Evolutionary conservation across 2,113 vertebrate genomes (phyloP).

Genomic region (Athene cunicularia): DNA sequence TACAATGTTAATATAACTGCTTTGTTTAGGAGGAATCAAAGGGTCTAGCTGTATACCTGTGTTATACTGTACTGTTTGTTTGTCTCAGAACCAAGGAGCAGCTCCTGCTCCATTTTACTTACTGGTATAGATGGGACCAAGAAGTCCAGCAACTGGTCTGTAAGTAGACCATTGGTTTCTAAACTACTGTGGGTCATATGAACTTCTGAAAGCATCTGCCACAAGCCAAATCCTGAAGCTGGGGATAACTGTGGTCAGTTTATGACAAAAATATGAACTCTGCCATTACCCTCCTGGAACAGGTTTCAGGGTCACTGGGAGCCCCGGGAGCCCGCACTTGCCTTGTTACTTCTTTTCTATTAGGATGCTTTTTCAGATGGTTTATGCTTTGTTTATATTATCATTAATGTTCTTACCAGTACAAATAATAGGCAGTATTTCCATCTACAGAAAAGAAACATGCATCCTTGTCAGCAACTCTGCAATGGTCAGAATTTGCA

Average conservation of each 20-base stretch:
- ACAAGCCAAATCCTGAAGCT: background rate
- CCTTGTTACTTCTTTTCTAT: background rate
- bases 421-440: background rate
- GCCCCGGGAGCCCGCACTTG: accelerated
- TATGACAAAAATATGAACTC: background rate
- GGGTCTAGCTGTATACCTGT: background rate
- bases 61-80: accelerated
- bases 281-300: accelerated
- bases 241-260: background rate
- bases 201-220: background rate
- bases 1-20: background rate
- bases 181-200: background rate
- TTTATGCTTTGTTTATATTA: background rate
- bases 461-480: accelerated
- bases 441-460: background rate
- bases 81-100: background rate
- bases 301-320: background rate
- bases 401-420: background rate
- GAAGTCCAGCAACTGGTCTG: background rate
- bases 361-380: background rate
- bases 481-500: background rate
- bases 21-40: background rate
- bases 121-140: background rate
- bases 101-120: background rate
- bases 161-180: background rate